Base-by-base conservation (phyloP, 2,888 invertebrate genomes). In the Leucania comma region DNA sequence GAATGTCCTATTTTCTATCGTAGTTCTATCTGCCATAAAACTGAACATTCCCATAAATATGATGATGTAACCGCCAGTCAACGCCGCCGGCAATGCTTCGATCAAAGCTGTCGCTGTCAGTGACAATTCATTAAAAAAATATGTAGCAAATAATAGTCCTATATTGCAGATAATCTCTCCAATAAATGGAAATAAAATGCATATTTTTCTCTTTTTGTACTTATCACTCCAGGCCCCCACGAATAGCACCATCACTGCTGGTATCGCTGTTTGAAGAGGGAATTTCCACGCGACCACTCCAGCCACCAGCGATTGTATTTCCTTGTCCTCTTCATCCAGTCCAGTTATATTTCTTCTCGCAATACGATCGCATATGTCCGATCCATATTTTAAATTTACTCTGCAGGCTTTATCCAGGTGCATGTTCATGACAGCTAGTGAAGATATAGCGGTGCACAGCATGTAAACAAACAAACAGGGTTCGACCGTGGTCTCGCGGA, bases 391-490 rank as follows among this genome's bases (percentile, higher is more conserved):
- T 60, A 94, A 93, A 82, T 97, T 96, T 1, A 96, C 96, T 81
- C 96, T 92, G 87, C 96, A 97, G 4, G 96, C 94, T 85, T 97
- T 97, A 87, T 97, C 97, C 81, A 96, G 93, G 84, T 97, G 96
- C 92, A 97, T 94, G 75, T 96, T 96, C 77, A 94, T 93, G 14
- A 97, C 94, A 0, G 97, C 96, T 35, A 97, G 88, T 53, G 97
- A 97, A 0, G 98, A 98, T 32, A 97, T 89, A 2, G 97, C 96
- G 58, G 96, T 97, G 74, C 97, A 97, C 89, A 97, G 92, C 88
- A 97, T 97, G 88, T 97, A 97, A 78, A 96, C 94, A 76, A 97
- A 96, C 78, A 97, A 89, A 83, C 97, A 97, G 14, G 97, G 97
- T 84, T 97, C 97, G 2, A 97, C 97, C 0, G 97, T 97, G 2